Base-by-base conservation (phyloP, 2,888 invertebrate genomes). In the Choreutis nemorana region DNA sequence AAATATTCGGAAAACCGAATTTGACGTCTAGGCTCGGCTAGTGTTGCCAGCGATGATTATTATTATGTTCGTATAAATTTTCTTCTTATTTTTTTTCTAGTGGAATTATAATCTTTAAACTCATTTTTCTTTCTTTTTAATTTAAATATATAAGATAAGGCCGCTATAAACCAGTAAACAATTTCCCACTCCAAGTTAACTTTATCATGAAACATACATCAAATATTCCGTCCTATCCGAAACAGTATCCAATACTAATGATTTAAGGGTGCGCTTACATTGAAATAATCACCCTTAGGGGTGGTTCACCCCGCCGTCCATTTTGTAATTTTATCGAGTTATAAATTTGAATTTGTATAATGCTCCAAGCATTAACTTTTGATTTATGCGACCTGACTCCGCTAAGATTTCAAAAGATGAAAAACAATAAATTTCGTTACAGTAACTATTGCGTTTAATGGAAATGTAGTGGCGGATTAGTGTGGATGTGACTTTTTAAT, bases 331-430 rank as follows among this genome's bases (percentile, higher is more conserved):
- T 78, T 79, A 79, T 79, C 77, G 78, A 71, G 78, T 71, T 79
- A 80, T 80, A 80, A 80, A 80, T 80, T 79, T 78, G 75, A 78
- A 77, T 78, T 78, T 77, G 77, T 77, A 77, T 77, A 78, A 78
- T 77, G 72, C 73, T 43, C 50, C n/a, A 40, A 56, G 78, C 75
- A 78, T 78, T 77, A 78, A 73, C 72, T 68, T 58, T 73, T 77
- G 78, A 78, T 78, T 78, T 78, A 78, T 78, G 64, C 62, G 71
- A 75, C 68, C 77, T 71, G 75, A 77, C 77, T 77, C 65, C 54
- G 77, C 72, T 77, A 77, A 77, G 78, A 78, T 78, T 73, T 78
- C 75, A 72, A 70, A n/a, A 77, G 78, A 77, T 78, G 78, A 78
- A 78, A 78, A 78, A 78, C 77, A 77, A 78, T 77, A 78, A 78